phyloP scores from a whole-genome alignment of 2,797 vertebrate genomes.

The Remorina albescens region DNA sequence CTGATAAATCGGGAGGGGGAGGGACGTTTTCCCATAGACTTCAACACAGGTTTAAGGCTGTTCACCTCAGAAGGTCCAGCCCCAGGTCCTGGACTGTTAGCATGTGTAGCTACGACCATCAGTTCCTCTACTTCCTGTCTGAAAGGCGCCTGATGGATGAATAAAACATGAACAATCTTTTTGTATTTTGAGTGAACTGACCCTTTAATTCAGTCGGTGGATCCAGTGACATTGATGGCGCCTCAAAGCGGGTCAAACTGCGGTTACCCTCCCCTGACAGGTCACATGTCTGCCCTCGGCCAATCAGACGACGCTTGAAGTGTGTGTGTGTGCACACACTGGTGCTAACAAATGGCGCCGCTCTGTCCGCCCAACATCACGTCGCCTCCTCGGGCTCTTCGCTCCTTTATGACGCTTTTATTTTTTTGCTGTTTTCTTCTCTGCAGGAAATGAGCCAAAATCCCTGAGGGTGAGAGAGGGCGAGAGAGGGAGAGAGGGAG shows the following conservation, averaged over 20 bases:
- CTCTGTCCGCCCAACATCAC: slow-evolving; percentile 60
- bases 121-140: too few species aligned
- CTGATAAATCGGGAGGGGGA: too few species aligned
- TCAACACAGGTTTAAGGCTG: too few species aligned
- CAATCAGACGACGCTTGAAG: slow-evolving; percentile 29
- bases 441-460: slow-evolving; percentile 32
- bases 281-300: slow-evolving; percentile 36
- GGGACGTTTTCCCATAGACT: too few species aligned
- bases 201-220: too few species aligned
- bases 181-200: too few species aligned
- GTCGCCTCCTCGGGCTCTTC: slow-evolving; percentile 43
- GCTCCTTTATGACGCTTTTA: slow-evolving; percentile 52
- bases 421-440: slow-evolving; percentile 33
- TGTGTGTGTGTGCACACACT: slow-evolving; percentile 27
- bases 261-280: slow-evolving; percentile 18
- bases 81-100: too few species aligned
- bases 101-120: too few species aligned
- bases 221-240: background rate
- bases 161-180: too few species aligned
- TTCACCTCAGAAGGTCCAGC: too few species aligned
- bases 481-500: slow-evolving; percentile 17
- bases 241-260: slow-evolving; percentile 7
- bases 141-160: too few species aligned
- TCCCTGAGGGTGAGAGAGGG: slow-evolving; percentile 23
- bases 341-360: slow-evolving; percentile 50